Base-by-base conservation (phyloP, 1,140 invertebrate species). In the Gonioctena quinquepunctata region DNA sequence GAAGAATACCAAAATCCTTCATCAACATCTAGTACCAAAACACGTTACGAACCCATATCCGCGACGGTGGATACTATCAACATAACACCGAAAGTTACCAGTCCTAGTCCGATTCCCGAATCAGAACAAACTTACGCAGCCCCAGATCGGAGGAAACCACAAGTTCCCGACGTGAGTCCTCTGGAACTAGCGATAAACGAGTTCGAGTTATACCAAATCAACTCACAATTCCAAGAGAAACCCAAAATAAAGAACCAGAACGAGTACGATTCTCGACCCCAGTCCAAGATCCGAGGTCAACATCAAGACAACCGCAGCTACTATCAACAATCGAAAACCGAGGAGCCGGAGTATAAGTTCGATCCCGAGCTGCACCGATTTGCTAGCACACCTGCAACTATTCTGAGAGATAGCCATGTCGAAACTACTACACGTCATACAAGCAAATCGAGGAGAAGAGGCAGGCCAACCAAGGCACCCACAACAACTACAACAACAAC, bases 131-230 rank as follows among this genome's bases (percentile, higher is more conserved):
- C 18, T 6, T 7, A 42, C 18, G 42, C 26, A 19, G 13, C 33
- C 7, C 42, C 60, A 16, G n/a, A 19, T 33, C 23, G 18, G 22
- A 8, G 63, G 11, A 19, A 52, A 25, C 25, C 50, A 64, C 66
- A 68, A 27, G 2, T 69, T 5, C 59, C 65, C 4, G 50, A 69
- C 26, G 52, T 70, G 26, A 69, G 67, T 69, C 70, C 73, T 2
- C 57, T 72, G 8, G 69, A 79, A n/a, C 69, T 79, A 59, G 76
- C 74, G 0, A 78, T 81, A n/a, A 79, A 76, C 50, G 74, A 79
- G 66, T 77, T 75, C 49, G 79, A 80, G 64, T 63, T 81, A 7
- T 66, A 77, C 13, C 76, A 81, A 73, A 79, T 80, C 13, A 81
- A 79, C 33, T 68, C 71, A 56, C 74, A 77, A 61, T 69, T 75